Base-by-base conservation (phyloP, 1,140 invertebrate species). In the Phenacoccus solenopsis region DNA sequence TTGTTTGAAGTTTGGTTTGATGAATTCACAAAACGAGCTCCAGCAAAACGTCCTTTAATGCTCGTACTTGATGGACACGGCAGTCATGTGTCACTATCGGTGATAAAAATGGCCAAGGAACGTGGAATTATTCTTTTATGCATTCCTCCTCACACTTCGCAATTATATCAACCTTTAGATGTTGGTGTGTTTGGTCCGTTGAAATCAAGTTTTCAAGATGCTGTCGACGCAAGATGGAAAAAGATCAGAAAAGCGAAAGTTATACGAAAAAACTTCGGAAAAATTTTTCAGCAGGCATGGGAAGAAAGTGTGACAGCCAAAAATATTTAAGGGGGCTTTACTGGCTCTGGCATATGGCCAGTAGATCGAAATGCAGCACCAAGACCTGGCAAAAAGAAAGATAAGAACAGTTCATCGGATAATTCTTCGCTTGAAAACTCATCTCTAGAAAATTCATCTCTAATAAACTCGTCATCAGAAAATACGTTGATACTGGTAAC, bases 131-230 rank as follows among this genome's bases (percentile, higher is more conserved):
- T 76, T 69, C 70, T 80, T 28, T 35, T 79, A 21, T 79, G 75
- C 69, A 72, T 79, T 69, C 76, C 76, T 13, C 78, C 76, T 67
- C 77, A 80, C 64, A 77, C 74, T 20, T 80, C 79, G 16, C 75
- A 78, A 69, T 74, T 72, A 68, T 70, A 78, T 12, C 76, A 80
- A 74, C 77, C 78, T 21, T 70, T 80, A 27, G 77, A 80, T 69
- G 68, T 67, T 69, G 64, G 72, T n/a, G 72, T 79, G 69, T 79
- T 79, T 71, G 73, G 73, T 68, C 69, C 73, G 32, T 70, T 77
- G 4, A 70, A 69, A 57, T 24, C 28, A 3, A 49, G 20, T 9
- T 49, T 49, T n/a, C 4, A 49, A 2, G 5, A 32, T 7, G 38
- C 38, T 16, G 3, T 3, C 3, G 16, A 3, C 38, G 12, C 13